Conservation (phyloP, 2,113 vertebrate genomes). For the Phrynosoma blainvillii region DNA sequence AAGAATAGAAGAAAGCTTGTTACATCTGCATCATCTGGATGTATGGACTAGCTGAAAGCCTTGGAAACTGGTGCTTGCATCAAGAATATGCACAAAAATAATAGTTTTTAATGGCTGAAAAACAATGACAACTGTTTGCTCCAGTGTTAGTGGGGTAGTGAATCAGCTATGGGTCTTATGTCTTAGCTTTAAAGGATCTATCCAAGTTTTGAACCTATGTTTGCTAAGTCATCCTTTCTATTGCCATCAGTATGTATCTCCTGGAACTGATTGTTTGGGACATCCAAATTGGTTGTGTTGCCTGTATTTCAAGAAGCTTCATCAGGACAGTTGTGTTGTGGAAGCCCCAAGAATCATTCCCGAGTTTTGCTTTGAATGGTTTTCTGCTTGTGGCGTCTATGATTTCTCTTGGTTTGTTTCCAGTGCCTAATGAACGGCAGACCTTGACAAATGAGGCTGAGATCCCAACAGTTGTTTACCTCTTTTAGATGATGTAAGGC, state of each 20-base stretch:
- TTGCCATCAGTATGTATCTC: conserved; percentile 27
- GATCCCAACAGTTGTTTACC: neutral
- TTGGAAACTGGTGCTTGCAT: fast-evolving
- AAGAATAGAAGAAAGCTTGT: neutral
- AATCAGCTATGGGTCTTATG: too few relatives aligned
- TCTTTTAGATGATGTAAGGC: conserved; percentile 19
- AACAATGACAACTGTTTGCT: neutral
- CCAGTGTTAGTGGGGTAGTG: too few relatives aligned
- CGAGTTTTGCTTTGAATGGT: conserved; percentile 39
- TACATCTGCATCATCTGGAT: neutral
- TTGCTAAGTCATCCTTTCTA: too few relatives aligned
- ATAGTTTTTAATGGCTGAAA: neutral
- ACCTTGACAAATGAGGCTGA: conserved; percentile 37
- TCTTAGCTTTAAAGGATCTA: too few relatives aligned
- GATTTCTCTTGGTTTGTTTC: conserved; percentile 31
- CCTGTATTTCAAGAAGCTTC: conserved; percentile 51
- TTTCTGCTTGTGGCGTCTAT: conserved; percentile 34
- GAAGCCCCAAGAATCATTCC: neutral
- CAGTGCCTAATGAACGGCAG: conserved; percentile 11
- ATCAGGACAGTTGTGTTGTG: conserved; percentile 22
- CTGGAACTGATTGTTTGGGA: conserved; percentile 31
- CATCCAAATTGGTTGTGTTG: conserved; percentile 21
- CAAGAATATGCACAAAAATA: conserved; percentile 18
- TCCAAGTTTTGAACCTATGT: too few relatives aligned
- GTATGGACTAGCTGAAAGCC: neutral